A percentile compares a stretch with the other conserved stretches of the same genome.
Conservation (phyloP, 2,113 vertebrate genomes). For the Phylloscopus whistleri region DNA sequence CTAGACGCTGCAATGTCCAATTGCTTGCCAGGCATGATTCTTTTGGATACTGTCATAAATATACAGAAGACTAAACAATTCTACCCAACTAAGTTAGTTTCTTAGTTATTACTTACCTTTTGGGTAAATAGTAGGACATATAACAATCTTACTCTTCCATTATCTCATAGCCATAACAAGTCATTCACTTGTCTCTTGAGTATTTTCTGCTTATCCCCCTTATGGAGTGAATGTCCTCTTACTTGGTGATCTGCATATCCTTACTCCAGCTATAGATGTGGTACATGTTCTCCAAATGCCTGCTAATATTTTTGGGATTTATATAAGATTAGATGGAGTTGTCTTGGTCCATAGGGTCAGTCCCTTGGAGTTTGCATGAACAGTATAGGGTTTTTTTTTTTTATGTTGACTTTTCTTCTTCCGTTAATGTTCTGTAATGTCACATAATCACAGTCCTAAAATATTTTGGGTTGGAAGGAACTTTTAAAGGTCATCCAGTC, state of each 20-base stretch:
- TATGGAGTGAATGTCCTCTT: background rate
- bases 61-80: background rate
- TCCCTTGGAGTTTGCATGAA: background rate
- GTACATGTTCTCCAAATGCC: background rate
- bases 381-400: accelerated
- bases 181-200: background rate
- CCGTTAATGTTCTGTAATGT: background rate
- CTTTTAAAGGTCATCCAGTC: background rate
- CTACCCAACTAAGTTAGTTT: background rate
- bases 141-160: background rate
- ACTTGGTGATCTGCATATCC: background rate
- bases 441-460: background rate
- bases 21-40: background rate
- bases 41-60: background rate
- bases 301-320: background rate
- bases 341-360: background rate
- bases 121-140: background rate
- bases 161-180: background rate
- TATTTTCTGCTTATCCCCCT: background rate
- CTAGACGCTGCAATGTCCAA: background rate
- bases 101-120: background rate
- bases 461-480: background rate
- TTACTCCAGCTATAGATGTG: background rate
- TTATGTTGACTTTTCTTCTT: background rate
- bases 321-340: background rate